These are phyloP conservation scores for Drosophila sp. DNA, from an alignment of 1,140 invertebrate species.

Conservation along the genomic window DNA sequence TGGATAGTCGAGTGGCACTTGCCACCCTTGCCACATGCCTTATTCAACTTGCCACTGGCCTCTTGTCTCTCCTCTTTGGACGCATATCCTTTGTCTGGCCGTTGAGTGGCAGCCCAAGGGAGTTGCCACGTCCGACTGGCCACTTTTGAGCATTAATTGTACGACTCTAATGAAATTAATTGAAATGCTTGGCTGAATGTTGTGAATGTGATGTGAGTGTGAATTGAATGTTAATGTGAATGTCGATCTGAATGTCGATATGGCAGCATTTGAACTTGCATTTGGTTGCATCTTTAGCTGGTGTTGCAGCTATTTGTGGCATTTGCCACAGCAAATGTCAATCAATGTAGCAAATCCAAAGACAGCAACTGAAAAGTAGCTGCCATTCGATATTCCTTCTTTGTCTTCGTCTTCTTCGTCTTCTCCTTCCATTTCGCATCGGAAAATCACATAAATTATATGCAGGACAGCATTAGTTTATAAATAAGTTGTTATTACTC, in stretches of 20 bases:
- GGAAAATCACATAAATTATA: too few species aligned
- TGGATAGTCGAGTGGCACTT: slow-evolving; percentile 16
- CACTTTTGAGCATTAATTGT: slow-evolving; percentile 55
- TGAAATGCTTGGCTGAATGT: slow-evolving; percentile 52
- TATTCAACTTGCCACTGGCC: background rate
- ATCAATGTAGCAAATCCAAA: slow-evolving; percentile 3
- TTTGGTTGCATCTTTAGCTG: background rate
- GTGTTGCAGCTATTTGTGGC: slow-evolving; percentile 30
- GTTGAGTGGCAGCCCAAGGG: slow-evolving; percentile 47
- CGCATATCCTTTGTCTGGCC: slow-evolving; percentile 43
- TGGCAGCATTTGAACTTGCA: slow-evolving; percentile 17
- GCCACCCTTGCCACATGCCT: too few species aligned
- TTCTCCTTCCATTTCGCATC: too few species aligned
- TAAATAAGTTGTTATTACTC: too few species aligned
- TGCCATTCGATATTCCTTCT: background rate
- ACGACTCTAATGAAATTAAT: slow-evolving; percentile 63
- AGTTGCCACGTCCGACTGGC: slow-evolving; percentile 39
- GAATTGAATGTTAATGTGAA: background rate
- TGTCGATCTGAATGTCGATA: background rate
- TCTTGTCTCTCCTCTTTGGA: background rate
- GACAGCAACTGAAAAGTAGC: background rate
- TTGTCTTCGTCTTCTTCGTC: background rate
- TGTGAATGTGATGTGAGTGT: slow-evolving; percentile 17
- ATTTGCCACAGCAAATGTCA: slow-evolving; percentile 31
- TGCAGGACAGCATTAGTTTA: too few species aligned